Percentiles rank a stretch among this genome's conserved stretches.
phyloP scores from a whole-genome alignment of 2,888 invertebrate species.

The Sericinus montela region DNA sequence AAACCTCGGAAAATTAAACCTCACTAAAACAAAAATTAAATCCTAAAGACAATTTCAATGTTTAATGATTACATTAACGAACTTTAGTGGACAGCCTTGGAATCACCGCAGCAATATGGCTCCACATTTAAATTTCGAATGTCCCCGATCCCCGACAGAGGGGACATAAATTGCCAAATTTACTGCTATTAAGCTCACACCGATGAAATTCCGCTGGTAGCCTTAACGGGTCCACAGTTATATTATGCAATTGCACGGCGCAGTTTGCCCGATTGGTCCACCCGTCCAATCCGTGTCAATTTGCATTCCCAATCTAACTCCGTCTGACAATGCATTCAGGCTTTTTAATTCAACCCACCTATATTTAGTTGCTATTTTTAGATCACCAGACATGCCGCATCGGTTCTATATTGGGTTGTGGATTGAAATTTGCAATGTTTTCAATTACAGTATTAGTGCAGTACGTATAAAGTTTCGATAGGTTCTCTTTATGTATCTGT shows the following conservation, averaged over 20 bases:
- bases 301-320: constrained; percentile 13
- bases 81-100: not conserved
- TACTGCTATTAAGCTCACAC: constrained; percentile 5
- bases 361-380: constrained; percentile 1
- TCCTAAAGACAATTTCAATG: not conserved
- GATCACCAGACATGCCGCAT: not conserved
- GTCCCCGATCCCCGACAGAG: not conserved
- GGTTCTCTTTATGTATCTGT: no score
- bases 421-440: constrained; percentile 1
- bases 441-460: not conserved
- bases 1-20: no score
- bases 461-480: not conserved
- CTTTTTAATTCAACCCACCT: constrained; percentile 2
- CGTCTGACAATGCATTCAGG: not conserved
- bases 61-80: not conserved
- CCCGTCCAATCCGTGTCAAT: constrained; percentile 2
- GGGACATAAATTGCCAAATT: constrained; percentile 12
- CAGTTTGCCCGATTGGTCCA: not conserved
- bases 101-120: not conserved
- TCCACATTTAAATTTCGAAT: not conserved
- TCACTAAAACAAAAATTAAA: not conserved
- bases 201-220: not conserved
- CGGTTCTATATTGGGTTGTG: not conserved
- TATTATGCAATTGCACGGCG: constrained; percentile 3
- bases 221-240: not conserved